Base-by-base conservation (phyloP, 2,797 vertebrate genomes). In the Pampus argenteus region DNA sequence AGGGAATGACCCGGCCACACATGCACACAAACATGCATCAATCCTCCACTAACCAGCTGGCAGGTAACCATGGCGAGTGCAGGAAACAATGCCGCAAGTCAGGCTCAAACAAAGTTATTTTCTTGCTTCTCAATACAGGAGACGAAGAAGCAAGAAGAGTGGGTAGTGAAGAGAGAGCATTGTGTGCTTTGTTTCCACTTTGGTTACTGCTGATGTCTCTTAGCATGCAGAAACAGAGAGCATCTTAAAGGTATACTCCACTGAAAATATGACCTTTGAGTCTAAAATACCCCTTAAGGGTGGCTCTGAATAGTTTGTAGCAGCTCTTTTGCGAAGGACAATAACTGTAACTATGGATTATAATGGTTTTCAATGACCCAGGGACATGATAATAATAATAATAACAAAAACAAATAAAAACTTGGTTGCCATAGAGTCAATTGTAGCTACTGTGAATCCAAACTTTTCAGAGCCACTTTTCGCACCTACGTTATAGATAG, bases 1-100 rank as follows among this genome's bases (percentile, higher is more conserved):
- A 92, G 92, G 92, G 92, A 94, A 84, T 65, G 67, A 82, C 68
- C 82, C 6, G 70, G 89, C 76, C 89, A 26, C 70, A 89, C 82
- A 79, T 65, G 71, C 80, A 85, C 50, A 82, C 65, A 70, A 78
- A 78, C 68, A 57, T 20, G 22, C 83, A 86, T 79, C 77, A 38
- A 82, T 76, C 84, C 77, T 88, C 75, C 89, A 91, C 87, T 93
- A 95, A 95, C 93, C 93, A 83, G 79, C 92, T 91, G 89, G 88
- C 75, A 74, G 90, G 77, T 91, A 93, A 94, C 90, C 91, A 86
- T 74, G 78, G 82, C 60, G 66, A 90, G 69, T 66, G 59, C 59
- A 63, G 84, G 87, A 92, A 94, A 93, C 93, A 92, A 94, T 78
- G 92, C 86, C 69, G 18, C 88, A 74, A 82, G 84, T 85, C 70